Evolutionary conservation across 2,888 invertebrate genomes (phyloP).

Genomic region (Stenchaetothrips biformis): DNA sequence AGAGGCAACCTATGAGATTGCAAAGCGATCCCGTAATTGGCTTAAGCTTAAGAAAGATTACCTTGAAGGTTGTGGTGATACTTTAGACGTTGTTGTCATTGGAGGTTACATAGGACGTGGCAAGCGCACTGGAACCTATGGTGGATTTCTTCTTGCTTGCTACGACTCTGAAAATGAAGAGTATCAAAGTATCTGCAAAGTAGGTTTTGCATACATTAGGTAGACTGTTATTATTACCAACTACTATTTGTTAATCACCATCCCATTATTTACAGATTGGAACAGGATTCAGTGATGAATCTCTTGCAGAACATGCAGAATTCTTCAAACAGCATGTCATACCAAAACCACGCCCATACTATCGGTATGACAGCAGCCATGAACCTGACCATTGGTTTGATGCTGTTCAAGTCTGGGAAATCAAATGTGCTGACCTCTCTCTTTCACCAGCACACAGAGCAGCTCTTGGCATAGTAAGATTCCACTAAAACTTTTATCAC

Average conservation of each 20-base stretch:
- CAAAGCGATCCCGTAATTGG: constrained; percentile 91
- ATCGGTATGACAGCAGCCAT: constrained; percentile 66
- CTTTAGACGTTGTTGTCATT: constrained; percentile 90
- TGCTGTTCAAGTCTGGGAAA: constrained; percentile 87
- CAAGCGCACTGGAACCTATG: constrained; percentile 85
- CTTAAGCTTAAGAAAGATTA: constrained; percentile 97
- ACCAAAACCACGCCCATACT: constrained; percentile 70
- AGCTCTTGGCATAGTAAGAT: constrained; percentile 70
- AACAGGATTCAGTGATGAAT: constrained; percentile 91
- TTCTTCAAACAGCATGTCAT: constrained; percentile 72
- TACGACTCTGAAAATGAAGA: constrained; percentile 85
- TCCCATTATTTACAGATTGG: constrained; percentile 58
- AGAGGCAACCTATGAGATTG: constrained; percentile 94
- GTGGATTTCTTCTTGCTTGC: constrained; percentile 92
- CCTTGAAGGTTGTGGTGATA: constrained; percentile 92
- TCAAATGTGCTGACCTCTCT: constrained; percentile 95
- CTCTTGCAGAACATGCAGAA: constrained; percentile 69
- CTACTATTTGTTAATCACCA: background rate
- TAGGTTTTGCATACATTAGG: constrained; percentile 44
- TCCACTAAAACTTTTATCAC: too few relatives aligned
- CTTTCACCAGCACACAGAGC: constrained; percentile 92
- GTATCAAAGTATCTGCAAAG: constrained; percentile 89
- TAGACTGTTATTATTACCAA: constrained; percentile 11
- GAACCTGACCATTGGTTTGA: constrained; percentile 87
- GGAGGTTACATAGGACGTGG: constrained; percentile 93